Base-by-base conservation (phyloP, 2,113 vertebrate genomes). In the Capra hircus region DNA sequence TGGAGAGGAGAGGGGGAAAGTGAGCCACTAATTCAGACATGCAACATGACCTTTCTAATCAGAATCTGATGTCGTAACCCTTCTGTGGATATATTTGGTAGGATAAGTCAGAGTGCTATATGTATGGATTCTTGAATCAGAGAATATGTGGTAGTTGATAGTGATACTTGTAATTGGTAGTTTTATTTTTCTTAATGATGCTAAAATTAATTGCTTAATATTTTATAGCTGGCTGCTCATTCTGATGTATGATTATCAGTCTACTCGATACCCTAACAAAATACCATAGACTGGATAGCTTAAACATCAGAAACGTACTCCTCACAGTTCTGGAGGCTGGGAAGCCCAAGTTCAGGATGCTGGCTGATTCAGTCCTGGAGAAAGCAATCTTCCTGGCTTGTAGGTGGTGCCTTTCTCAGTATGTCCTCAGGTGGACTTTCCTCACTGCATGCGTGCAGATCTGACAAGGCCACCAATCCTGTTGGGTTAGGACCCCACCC, bases 161-260 rank as follows among this genome's bases (percentile, higher is more conserved):
- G 59, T 45, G 62, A n/a, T 81, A 25, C 28, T 52, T 60, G 19
- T 77, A 97, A 87, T 48, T 94, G 71, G 36, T 55, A 55, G 25
- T 82, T 88, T 85, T 83, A 17, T 74, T 97, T 96, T 90, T 91
- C 77, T 89, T 96, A 52, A 19, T 57, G 45, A 90, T 71, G 30
- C 48, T 92, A 81, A 88, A 86, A 90, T 96, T 94, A 15, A 62
- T 92, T 67, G 19, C 33, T 88, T 95, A 71, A 59, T n/a, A 45
- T 84, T 85, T 97, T 53, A 55, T 90, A 55, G 62, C 62, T 67
- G 3, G 81, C 55, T 88, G 40, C 52, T 95, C 48, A 77, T 90
- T 92, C 43, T 78, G 6, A 52, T 90, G 71, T 50, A n/a, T 77
- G 33, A 30, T 43, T 85, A 62, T 85, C 71, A 60, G 30, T 77